phyloP scores from a whole-genome alignment of 2,113 vertebrate genomes.

The Pseudolaguvia tuberculata region DNA sequence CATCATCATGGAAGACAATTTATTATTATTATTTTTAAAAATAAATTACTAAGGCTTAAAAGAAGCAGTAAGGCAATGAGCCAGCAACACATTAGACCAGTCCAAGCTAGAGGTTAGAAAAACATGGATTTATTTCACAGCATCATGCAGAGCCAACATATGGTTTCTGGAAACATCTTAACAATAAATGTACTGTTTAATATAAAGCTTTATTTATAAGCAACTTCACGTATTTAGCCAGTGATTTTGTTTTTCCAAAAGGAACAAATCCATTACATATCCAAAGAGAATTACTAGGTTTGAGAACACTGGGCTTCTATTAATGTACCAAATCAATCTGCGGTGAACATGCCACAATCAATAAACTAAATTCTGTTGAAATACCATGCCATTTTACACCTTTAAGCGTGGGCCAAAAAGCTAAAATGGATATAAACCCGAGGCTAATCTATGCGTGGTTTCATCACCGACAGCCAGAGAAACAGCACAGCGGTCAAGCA shows the following conservation, averaged over 20 bases:
- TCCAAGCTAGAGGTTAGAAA: conserved; percentile 6
- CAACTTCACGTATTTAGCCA: too few species aligned
- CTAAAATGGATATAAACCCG: conserved; percentile 36
- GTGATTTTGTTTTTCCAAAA: too few species aligned
- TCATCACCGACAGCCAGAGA: conserved; percentile 5
- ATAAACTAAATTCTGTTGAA: not conserved
- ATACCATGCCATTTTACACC: conserved; percentile 22
- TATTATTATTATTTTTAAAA: too few species aligned
- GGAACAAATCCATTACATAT: not conserved
- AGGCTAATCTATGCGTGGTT: conserved; percentile 15
- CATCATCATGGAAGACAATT: too few species aligned
- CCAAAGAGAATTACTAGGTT: not conserved
- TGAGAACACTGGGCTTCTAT: not conserved
- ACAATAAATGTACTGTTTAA: not conserved
- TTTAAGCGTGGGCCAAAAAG: conserved; percentile 12
- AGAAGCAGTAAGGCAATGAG: not conserved
- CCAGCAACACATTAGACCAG: not conserved
- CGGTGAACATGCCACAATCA: not conserved
- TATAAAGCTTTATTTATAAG: not conserved
- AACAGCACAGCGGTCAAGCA: conserved; percentile 23
- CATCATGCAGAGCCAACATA: not conserved
- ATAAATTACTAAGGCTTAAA: not conserved
- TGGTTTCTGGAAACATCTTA: not conserved
- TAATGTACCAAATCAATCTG: not conserved
- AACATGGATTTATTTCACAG: not conserved